phyloP scores from a whole-genome alignment of 2,113 vertebrate species.

The Rhombomys opimus region DNA sequence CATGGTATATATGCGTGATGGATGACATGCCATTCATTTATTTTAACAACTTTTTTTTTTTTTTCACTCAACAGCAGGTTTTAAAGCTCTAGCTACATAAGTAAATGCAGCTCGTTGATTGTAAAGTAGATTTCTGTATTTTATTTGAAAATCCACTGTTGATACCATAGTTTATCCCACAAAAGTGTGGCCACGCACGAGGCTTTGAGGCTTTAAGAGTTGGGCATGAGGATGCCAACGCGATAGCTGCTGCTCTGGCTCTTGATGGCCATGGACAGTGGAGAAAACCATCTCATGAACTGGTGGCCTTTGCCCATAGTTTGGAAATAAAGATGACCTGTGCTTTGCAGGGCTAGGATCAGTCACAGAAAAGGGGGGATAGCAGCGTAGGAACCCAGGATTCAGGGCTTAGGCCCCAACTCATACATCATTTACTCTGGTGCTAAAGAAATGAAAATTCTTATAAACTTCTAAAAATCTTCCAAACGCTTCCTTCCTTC shows the following conservation, averaged over 20 bases:
- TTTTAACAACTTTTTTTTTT: not conserved
- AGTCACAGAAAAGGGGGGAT: not conserved
- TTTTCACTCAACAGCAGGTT: not conserved
- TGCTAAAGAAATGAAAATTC: slow-evolving; percentile 37
- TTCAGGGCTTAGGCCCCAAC: not conserved
- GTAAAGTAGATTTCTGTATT: slow-evolving; percentile 21
- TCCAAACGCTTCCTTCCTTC: no score
- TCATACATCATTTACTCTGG: not conserved
- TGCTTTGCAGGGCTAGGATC: not conserved
- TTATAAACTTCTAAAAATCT: not conserved
- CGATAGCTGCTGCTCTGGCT: slow-evolving; percentile 23
- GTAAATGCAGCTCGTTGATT: not conserved
- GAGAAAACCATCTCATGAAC: slow-evolving; percentile 26
- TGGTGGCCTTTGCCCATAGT: not conserved
- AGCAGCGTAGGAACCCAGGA: not conserved
- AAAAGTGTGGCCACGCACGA: not conserved
- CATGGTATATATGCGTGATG: not conserved
- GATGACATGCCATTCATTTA: not conserved
- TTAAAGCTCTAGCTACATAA: not conserved
- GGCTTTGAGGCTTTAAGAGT: not conserved
- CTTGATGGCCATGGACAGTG: not conserved
- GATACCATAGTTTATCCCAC: not conserved
- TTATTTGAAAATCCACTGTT: not conserved
- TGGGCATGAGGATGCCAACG: not conserved
- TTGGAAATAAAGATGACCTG: slow-evolving; percentile 43